Base-by-base conservation (phyloP, 1,140 invertebrate species). In the Heterodera schachtii region DNA sequence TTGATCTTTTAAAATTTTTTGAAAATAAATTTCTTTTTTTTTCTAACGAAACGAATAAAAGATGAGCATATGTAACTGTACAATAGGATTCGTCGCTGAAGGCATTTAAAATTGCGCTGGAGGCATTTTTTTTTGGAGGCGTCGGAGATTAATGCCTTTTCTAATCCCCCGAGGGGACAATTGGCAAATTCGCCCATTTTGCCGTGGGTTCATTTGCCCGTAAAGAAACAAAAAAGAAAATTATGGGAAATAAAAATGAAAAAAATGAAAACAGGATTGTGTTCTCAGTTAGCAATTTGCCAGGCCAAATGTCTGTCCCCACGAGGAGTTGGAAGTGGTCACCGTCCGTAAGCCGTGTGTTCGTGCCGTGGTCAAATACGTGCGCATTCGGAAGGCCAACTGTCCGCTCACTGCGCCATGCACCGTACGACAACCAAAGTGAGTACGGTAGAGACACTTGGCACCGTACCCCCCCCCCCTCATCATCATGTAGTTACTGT, bases 321-420 rank as follows among this genome's bases (percentile, higher is more conserved):
- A 89, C 66, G 88, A 89, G 73, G 84, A 89, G 73, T 44, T 87
- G 8, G 86, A 90, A 82, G 85, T 86, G 31, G 89, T 87, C 13
- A 89, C 84, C 1, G 81, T 89, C 3, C 83, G 84, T 74, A 84
- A 89, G 87, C 88, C 88, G 13, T 89, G 88, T 79, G 80, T 90
- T 13, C 83, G 87, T 64, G 85, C 87, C 9, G 85, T 88, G 78
- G 90, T 87, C 41, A 87, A 87, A 79, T 89, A 90, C 74, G 82
- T 89, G 5, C 47, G 87, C 47, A 84, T 66, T 41, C 77, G 89
- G 49, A 89, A 89, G 66, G 84, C 87, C 8, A 82, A 80, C 57
- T 90, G 89, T 64, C 82, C 87, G 75, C 87, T 85, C 49, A 73
- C 75, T 41, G 6, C 21, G 41, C 19, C 43, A 52, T 89, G 88